phyloP scores from a whole-genome alignment of 2,797 vertebrate species.

The Catamblyrhynchus diadema region DNA sequence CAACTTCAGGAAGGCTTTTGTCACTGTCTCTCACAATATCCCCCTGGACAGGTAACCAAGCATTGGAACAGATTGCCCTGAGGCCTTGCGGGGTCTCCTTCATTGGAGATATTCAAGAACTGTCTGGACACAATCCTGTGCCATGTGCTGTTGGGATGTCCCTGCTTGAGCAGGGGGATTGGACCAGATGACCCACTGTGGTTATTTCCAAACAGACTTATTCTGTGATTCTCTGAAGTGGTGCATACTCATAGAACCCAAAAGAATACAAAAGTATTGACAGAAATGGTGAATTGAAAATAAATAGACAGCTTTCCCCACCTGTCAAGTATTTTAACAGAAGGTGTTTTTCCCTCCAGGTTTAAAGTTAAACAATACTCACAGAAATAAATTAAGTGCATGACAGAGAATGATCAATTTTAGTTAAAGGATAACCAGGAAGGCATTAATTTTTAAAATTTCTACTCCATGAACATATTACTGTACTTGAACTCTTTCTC shows the following conservation, averaged over 20 bases:
- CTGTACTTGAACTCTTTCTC: not conserved
- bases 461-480: not conserved
- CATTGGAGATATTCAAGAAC: not conserved
- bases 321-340: not conserved
- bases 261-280: not conserved
- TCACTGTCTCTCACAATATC: not conserved
- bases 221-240: not conserved
- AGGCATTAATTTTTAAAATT: not conserved
- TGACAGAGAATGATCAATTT: not conserved
- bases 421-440: not conserved
- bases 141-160: not conserved
- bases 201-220: not conserved
- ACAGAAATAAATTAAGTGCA: not conserved
- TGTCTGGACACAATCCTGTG: not conserved
- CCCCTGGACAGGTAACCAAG: accelerated
- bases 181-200: not conserved
- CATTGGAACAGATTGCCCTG: not conserved
- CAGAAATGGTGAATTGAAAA: not conserved
- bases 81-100: accelerated
- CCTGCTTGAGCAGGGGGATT: not conserved
- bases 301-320: not conserved
- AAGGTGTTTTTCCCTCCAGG: accelerated
- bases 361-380: not conserved
- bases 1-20: not conserved
- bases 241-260: accelerated